These are phyloP conservation scores for Neosalanx taihuensis DNA, from an alignment of 2,797 vertebrate genomes.

Conservation along the genomic window DNA sequence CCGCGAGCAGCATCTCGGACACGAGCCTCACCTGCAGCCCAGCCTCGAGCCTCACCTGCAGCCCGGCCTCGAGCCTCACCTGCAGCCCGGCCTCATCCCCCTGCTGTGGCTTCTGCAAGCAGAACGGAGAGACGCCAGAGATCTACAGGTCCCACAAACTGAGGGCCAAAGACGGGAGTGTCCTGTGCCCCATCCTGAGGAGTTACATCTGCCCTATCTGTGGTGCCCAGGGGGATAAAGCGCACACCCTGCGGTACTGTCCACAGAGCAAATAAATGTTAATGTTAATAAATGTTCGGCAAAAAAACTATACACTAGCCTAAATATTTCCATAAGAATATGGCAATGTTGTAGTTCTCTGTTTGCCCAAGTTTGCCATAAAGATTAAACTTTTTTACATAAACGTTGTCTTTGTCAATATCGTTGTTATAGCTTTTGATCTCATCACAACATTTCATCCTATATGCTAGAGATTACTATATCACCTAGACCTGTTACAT, in stretches of 20 bases:
- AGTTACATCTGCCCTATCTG: constrained; percentile 81
- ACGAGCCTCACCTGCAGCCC: constrained; percentile 2
- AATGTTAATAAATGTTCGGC: no score
- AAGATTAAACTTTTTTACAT: no score
- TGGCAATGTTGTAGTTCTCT: no score
- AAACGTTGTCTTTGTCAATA: no score
- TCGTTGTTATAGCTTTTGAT: no score
- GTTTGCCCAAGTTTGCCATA: no score
- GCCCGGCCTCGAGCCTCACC: not conserved
- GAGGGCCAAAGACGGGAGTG: constrained; percentile 66
- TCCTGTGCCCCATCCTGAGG: constrained; percentile 79
- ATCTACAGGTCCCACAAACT: constrained; percentile 79
- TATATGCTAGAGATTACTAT: no score
- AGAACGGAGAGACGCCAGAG: constrained; percentile 74
- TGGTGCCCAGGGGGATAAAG: constrained; percentile 73
- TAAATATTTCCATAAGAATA: no score
- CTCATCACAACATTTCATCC: no score
- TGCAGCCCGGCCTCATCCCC: not conserved
- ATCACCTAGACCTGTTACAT: no score
- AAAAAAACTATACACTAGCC: no score
- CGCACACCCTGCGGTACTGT: constrained; percentile 84
- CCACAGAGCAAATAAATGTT: constrained; percentile 39
- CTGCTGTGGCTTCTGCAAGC: constrained; percentile 80
- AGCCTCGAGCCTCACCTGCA: not conserved
- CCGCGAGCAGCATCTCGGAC: constrained; percentile 39